These are phyloP conservation scores for Abrostola triplasia DNA, from an alignment of 2,888 invertebrate genomes.

Conservation along the genomic window DNA sequence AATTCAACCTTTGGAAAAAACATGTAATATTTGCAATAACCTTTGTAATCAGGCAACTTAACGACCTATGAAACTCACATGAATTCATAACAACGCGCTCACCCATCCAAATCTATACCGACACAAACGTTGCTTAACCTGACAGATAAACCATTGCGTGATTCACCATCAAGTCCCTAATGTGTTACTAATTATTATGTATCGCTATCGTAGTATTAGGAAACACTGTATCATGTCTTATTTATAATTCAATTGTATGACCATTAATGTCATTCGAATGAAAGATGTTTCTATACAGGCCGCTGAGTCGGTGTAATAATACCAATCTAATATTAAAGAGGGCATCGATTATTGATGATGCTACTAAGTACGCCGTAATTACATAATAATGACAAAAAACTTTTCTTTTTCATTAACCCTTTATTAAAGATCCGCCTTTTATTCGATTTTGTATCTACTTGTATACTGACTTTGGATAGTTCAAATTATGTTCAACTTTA, in stretches of 20 bases:
- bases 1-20: background rate
- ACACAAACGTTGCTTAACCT: background rate
- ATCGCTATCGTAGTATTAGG: conserved; percentile 24
- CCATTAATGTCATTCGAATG: conserved; percentile 36
- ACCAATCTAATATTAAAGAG: conserved; percentile 3
- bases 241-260: conserved; percentile 43
- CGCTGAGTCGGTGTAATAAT: conserved; percentile 19
- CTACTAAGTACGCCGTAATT: conserved; percentile 16
- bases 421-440: no score
- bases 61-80: no score
- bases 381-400: background rate
- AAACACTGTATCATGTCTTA: conserved; percentile 25
- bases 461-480: no score
- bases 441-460: no score
- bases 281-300: conserved; percentile 31
- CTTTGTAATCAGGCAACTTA: no score
- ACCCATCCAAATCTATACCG: background rate
- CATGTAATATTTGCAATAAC: background rate
- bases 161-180: conserved; percentile 25
- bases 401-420: no score
- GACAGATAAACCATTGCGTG: background rate
- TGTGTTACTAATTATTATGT: conserved; percentile 37
- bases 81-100: no score
- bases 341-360: background rate
- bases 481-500: no score